phyloP scores from a whole-genome alignment of 2,797 vertebrate genomes.

The Crocodylus rhombifer region DNA sequence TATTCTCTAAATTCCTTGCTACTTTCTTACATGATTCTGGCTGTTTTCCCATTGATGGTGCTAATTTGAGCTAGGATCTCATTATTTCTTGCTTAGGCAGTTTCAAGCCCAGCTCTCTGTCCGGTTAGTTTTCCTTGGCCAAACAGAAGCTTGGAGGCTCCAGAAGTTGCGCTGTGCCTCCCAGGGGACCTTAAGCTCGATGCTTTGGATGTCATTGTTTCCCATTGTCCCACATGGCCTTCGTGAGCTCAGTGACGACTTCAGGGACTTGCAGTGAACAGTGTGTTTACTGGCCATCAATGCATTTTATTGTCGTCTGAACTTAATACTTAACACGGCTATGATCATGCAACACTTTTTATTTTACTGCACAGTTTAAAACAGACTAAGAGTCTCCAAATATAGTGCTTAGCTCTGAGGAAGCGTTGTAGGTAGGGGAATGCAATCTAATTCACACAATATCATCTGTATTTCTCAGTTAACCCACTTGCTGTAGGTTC shows the following conservation, averaged over 20 bases:
- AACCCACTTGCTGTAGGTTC: background rate
- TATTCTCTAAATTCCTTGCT: background rate
- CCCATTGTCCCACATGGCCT: background rate
- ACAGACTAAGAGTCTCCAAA: background rate
- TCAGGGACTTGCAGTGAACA: background rate
- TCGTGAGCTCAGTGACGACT: background rate
- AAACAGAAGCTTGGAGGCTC: conserved; percentile 19
- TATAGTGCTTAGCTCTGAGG: too few species aligned
- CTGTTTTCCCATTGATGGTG: conserved; percentile 15
- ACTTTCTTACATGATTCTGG: background rate
- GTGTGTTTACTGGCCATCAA: background rate
- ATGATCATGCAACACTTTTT: background rate
- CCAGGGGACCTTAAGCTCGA: background rate
- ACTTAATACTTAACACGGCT: background rate
- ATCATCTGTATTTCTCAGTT: background rate
- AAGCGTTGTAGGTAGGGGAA: background rate
- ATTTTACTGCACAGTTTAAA: background rate
- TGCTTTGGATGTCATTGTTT: fast-evolving
- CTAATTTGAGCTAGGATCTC: background rate
- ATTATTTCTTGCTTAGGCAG: background rate
- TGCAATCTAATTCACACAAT: background rate
- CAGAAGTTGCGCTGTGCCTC: background rate
- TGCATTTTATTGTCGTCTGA: background rate
- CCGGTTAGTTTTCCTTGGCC: conserved; percentile 18
- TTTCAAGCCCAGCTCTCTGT: conserved; percentile 10